phyloP scores from a whole-genome alignment of 2,797 vertebrate species.

The Hafferia zeledoni region DNA sequence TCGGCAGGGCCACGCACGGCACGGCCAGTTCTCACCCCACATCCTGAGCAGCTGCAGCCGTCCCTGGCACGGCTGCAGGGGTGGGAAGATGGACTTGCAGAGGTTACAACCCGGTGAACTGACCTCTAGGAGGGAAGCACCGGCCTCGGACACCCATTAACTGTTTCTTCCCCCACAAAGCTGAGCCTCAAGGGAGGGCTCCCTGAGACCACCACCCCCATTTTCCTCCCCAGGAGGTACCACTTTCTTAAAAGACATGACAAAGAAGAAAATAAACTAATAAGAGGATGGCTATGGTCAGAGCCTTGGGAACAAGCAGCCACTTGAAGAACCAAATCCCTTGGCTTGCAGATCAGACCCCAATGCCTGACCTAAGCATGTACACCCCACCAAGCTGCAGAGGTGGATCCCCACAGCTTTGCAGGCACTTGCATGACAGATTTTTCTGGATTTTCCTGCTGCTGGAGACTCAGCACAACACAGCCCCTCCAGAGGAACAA shows the following conservation, averaged over 20 bases:
- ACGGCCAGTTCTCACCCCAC: not conserved
- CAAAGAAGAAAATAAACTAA: not conserved
- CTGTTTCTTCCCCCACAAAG: not conserved
- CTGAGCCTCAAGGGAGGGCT: not conserved
- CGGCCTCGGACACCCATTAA: not conserved
- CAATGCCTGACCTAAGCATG: not conserved
- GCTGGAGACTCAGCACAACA: not conserved
- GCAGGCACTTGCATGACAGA: fast-evolving
- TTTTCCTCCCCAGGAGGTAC: not conserved
- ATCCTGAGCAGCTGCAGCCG: constrained; percentile 43
- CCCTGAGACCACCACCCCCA: fast-evolving
- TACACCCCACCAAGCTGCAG: not conserved
- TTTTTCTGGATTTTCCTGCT: not conserved
- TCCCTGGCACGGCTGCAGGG: not conserved
- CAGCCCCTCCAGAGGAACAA: not conserved
- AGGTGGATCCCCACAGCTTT: not conserved
- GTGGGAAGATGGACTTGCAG: not conserved
- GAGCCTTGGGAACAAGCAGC: not conserved
- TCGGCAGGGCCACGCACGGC: not conserved
- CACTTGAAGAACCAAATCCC: not conserved
- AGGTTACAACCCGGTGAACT: not conserved
- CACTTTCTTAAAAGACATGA: fast-evolving
- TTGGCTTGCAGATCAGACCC: not conserved
- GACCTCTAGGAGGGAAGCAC: not conserved
- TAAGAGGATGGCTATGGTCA: fast-evolving